Base-by-base conservation (phyloP, 2,113 vertebrate genomes). In the Mastomys natalensis region DNA sequence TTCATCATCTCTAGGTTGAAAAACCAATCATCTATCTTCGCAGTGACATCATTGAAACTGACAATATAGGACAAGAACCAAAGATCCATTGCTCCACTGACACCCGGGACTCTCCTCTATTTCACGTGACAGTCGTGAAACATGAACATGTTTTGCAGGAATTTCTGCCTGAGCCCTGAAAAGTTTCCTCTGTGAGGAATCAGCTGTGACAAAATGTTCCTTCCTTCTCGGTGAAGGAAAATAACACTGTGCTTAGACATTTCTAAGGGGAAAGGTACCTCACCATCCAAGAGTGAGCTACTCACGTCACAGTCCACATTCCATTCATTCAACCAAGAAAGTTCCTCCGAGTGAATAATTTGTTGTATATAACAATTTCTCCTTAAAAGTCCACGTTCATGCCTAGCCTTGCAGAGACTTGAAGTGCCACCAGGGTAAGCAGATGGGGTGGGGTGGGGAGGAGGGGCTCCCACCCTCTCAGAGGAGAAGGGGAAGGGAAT, bases 171-270 rank as follows among this genome's bases (percentile, higher is more conserved):
- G 26, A 92, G 48, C 37, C 15, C 29, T 34, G 43, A 43, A 68
- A 90, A 90, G 24, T 87, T 88, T 96, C 88, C 87, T 76, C 29
- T 66, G 29, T 12, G 85, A 81, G 66, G 37, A 92, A 87, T n/a
- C 90, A 81, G 87, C 48, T 77, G 43, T 51, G 60, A 88, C 31
- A 37, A 72, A 90, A 26, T 31, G 58, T 37, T 76, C 34, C 29
- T 87, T 89, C 86, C 55, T 90, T 66, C 77, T 31, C 4, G 1
- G 24, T 5, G 31, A 82, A 87, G 81, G 84, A 87, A 84, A 70
- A 90, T 16, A 64, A 80, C 64, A 55, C 21, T 17, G 21, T 29
- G 26, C 66, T 93, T 60, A 29, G 53, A 70, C 48, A 60, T 66
- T 80, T 87, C 90, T 91, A 91, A 84, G 9, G 29, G 58, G 62